Percentiles rank a stretch among this genome's conserved stretches.
These are phyloP conservation scores for Cancer borealis DNA, from an alignment of 2,888 invertebrate species.

Conservation along the genomic window DNA sequence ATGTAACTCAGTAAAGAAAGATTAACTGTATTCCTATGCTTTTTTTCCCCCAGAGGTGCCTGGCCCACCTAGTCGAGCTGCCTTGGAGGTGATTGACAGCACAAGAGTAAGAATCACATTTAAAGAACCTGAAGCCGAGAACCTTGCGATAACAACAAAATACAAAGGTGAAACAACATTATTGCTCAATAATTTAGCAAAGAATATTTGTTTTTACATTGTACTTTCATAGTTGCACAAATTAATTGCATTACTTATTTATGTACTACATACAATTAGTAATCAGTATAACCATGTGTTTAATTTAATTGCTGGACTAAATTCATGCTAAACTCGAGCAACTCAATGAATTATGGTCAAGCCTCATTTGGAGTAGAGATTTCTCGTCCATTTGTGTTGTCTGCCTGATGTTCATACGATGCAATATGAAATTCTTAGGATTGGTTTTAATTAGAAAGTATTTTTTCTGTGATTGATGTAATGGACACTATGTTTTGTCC, in stretches of 20 bases:
- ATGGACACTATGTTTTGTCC: neutral
- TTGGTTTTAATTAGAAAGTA: neutral
- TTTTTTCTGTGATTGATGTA: neutral
- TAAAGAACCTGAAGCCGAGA: conserved; percentile 86
- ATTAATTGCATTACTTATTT: neutral
- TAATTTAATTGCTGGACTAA: too few species aligned
- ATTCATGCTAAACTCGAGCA: too few species aligned
- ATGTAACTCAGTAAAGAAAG: neutral
- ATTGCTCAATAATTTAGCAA: neutral
- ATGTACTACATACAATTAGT: neutral
- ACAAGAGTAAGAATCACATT: conserved; percentile 86
- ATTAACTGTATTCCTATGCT: neutral
- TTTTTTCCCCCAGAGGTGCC: conserved; percentile 85
- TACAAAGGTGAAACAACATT: conserved; percentile 87
- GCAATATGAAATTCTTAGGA: neutral
- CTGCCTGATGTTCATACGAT: neutral
- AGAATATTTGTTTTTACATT: conserved; percentile 48
- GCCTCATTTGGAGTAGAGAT: neutral
- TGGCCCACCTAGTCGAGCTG: conserved; percentile 89
- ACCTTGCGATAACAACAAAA: conserved; percentile 92
- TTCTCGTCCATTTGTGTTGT: neutral
- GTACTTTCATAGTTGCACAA: neutral
- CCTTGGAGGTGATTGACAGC: conserved; percentile 85
- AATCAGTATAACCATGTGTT: too few species aligned
- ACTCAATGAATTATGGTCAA: neutral